A percentile compares a stretch with the other conserved stretches of the same genome.
These are phyloP conservation scores for Tenebrosternarchus preto DNA, from an alignment of 2,113 vertebrate genomes.

Conservation along the genomic window DNA sequence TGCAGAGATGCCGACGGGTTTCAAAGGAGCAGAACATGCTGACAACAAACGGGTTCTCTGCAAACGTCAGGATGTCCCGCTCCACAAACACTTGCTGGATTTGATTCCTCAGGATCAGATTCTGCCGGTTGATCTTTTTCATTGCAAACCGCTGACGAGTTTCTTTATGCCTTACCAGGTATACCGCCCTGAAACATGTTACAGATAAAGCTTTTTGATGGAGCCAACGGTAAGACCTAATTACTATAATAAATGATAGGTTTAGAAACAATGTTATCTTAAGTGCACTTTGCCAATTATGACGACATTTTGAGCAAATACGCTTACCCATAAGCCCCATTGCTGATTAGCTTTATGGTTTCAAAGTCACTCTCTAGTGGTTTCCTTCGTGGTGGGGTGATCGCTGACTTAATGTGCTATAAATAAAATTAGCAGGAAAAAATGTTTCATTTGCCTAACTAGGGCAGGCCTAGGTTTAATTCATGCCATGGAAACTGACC, in stretches of 20 bases:
- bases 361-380: constrained; percentile 93
- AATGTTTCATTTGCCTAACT: background rate
- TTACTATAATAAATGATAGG: background rate
- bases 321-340: constrained; percentile 93
- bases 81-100: constrained; percentile 98
- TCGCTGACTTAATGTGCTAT: constrained; percentile 71
- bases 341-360: constrained; percentile 96
- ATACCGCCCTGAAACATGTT: constrained; percentile 80
- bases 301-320: background rate
- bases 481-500: background rate
- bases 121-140: constrained; percentile 99
- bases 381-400: constrained; percentile 80
- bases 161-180: constrained; percentile 91
- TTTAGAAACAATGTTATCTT: background rate
- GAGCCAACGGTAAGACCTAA: background rate
- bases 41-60: constrained; percentile 96
- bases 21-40: constrained; percentile 99
- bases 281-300: background rate
- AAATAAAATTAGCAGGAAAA: constrained; percentile 17
- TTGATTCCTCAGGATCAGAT: constrained; percentile 94
- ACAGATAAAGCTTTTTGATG: background rate
- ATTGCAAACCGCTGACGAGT: constrained; percentile 94
- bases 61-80: constrained; percentile 95
- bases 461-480: background rate
- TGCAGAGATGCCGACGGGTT: constrained; percentile 92